Conservation (phyloP, 2,797 vertebrate species). For the Poeciliopsis turneri region DNA sequence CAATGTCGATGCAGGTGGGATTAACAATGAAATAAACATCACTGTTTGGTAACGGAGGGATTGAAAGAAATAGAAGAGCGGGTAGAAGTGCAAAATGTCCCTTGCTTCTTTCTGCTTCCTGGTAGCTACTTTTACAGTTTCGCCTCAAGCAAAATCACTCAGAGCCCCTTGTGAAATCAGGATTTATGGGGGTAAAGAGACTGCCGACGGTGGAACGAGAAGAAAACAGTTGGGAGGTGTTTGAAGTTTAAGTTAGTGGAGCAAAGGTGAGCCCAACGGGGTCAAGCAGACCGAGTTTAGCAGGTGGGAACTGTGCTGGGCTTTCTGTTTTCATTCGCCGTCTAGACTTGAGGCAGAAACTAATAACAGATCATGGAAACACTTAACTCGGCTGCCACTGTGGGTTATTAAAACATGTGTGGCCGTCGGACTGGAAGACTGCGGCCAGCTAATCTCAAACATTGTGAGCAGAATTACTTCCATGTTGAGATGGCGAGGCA, state of each 20-base stretch:
- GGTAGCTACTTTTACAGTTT: conserved; percentile 48
- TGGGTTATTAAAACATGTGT: conserved; percentile 14
- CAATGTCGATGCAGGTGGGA: conserved; percentile 44
- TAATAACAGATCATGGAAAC: conserved; percentile 12
- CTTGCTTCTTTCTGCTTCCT: conserved; percentile 41
- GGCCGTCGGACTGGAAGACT: conserved; percentile 8
- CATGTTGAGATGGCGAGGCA: conserved; percentile 46
- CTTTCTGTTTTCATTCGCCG: conserved; percentile 31
- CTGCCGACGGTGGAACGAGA: conserved; percentile 15
- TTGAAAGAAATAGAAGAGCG: conserved; percentile 16
- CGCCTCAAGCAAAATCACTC: conserved; percentile 48
- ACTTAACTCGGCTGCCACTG: conserved; percentile 19
- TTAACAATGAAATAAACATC: conserved; percentile 57
- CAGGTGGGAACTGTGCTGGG: conserved; percentile 12
- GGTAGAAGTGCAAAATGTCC: conserved; percentile 31
- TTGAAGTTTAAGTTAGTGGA: conserved; percentile 50
- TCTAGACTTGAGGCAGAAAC: conserved; percentile 39
- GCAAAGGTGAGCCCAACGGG: conserved; percentile 57
- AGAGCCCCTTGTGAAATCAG: conserved; percentile 52
- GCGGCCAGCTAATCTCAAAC: conserved; percentile 13
- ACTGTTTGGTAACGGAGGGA: conserved; percentile 17
- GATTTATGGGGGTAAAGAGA: conserved; percentile 53
- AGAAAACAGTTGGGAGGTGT: conserved; percentile 38
- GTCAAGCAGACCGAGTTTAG: conserved; percentile 15
- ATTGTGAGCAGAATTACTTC: conserved; percentile 15